A percentile compares a stretch with the other conserved stretches of the same genome.
These are phyloP conservation scores for Gymnocypris eckloni DNA, from an alignment of 2,797 vertebrate genomes.

Conservation along the genomic window DNA sequence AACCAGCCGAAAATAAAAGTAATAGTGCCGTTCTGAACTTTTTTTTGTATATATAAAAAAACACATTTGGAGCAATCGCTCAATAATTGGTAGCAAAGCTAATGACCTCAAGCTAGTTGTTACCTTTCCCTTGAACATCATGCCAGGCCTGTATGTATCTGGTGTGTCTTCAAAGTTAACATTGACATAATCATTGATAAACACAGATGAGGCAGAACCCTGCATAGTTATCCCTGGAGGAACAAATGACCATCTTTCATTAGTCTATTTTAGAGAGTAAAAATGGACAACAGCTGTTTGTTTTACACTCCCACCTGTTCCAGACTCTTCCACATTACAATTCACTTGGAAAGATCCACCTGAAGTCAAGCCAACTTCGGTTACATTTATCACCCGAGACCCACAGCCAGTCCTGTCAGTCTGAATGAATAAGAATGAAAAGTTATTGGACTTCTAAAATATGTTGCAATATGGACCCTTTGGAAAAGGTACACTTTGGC, in stretches of 20 bases:
- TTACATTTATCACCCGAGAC: slow-evolving; percentile 67
- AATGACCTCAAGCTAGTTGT: not conserved
- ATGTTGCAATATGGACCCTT: not conserved
- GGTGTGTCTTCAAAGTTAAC: slow-evolving; percentile 68
- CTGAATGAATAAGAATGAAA: slow-evolving; percentile 62
- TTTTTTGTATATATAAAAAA: not conserved
- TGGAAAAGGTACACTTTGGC: not conserved
- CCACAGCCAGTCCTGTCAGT: slow-evolving; percentile 80
- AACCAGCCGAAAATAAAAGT: too few species aligned
- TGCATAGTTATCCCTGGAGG: slow-evolving; percentile 67
- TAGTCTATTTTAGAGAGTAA: not conserved
- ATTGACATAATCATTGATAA: slow-evolving; percentile 53
- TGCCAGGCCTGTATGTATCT: slow-evolving; percentile 68
- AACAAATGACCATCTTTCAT: not conserved
- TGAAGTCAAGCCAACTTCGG: slow-evolving; percentile 62
- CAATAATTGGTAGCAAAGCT: not conserved
- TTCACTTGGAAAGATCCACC: slow-evolving; percentile 65
- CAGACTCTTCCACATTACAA: slow-evolving; percentile 75
- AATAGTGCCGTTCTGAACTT: not conserved
- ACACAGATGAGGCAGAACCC: slow-evolving; percentile 46
- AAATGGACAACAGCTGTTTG: not conserved
- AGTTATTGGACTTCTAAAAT: not conserved
- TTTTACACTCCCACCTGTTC: slow-evolving; percentile 74
- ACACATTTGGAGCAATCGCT: not conserved
- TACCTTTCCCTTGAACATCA: slow-evolving; percentile 76